Conservation (phyloP, 2,888 invertebrate genomes). For the Exocentrus adspersus region DNA sequence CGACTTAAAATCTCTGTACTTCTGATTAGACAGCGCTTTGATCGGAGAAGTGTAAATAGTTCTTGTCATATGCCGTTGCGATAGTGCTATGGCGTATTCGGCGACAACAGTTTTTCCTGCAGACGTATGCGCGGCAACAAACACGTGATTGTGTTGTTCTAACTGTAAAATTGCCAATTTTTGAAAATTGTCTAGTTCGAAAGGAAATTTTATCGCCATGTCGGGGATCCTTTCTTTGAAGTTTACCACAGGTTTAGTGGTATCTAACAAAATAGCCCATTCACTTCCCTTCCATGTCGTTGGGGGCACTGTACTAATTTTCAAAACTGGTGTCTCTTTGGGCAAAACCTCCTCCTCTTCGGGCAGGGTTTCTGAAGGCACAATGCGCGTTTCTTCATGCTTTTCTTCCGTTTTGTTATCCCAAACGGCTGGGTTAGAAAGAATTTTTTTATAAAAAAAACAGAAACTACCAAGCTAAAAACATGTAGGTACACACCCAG, state of each 20-base stretch:
- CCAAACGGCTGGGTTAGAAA: constrained; percentile 49
- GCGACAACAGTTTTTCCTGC: constrained; percentile 98
- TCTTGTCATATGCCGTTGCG: constrained; percentile 90
- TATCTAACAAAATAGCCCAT: constrained; percentile 91
- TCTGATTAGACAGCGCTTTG: constrained; percentile 98
- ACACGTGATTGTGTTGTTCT: constrained; percentile 94
- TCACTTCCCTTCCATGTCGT: constrained; percentile 70
- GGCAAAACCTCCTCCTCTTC: constrained; percentile 57
- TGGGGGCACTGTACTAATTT: constrained; percentile 70
- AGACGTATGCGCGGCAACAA: constrained; percentile 99
- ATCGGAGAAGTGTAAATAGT: constrained; percentile 99
- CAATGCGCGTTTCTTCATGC: constrained; percentile 39
- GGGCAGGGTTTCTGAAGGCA: constrained; percentile 45
- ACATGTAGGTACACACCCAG: constrained; percentile 60
- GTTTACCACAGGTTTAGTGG: constrained; percentile 81
- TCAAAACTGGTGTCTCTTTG: constrained; percentile 71
- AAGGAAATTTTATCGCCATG: constrained; percentile 87
- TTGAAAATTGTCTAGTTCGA: constrained; percentile 96
- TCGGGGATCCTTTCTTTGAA: constrained; percentile 83
- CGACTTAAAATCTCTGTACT: constrained; percentile 95
- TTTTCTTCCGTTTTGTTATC: constrained; percentile 35
- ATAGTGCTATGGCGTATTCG: constrained; percentile 98
- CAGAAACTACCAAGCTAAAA: constrained; percentile 15
- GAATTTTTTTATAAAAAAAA: constrained; percentile 3
- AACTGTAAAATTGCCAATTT: constrained; percentile 95